Evolutionary conservation across 2,888 invertebrate species (phyloP), one percentile per base, ranked within the genome.

Genomic region (Morpho deidamia): DNA sequence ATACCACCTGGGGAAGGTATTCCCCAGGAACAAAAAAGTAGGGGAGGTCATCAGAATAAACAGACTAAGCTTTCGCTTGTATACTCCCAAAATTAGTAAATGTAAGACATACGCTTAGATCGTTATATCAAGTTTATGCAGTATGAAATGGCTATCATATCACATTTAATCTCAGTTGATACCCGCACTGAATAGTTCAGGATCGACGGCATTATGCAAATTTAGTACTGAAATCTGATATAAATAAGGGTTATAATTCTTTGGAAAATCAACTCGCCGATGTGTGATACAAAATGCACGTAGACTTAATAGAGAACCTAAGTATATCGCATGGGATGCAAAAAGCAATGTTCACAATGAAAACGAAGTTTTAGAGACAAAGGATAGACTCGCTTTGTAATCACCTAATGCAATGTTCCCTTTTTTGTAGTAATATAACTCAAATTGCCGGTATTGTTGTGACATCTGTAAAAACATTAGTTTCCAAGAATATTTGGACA

Each of bases 101-200:
- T 23, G 23, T 23, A 5, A 23, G 5, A 23, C 5, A 23, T 23
- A 5, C 23, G 23, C 23, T 23, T 23, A 23, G 23, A 23, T 23
- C n/a, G 10, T 11, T 12, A 11, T 11, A 23, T 8, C n/a, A 42
- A 41, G 42, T 42, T 35, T 49, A 49, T 49, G 41, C 49, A 49
- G n/a, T 42, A 49, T 42, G 33, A 45, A 46, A 47, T 37, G 35
- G 32, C 34, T 53, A 38, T 53, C 47, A 47, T 37, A 47, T 53
- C 37, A 47, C 42, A 53, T 53, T 53, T 53, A 53, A 53, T 47
- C 53, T 53, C 46, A 33, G 42, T 43, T 47, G 47, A 42, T 42
- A 47, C 53, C 49, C 42, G 49, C n/a, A 49, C 34, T 49, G 35
- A 49, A 49, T 49, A 49, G 49, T 49, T 41, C 42, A 42, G 35